Conservation (phyloP, 2,888 invertebrate genomes). For the Alsophila aescularia region DNA sequence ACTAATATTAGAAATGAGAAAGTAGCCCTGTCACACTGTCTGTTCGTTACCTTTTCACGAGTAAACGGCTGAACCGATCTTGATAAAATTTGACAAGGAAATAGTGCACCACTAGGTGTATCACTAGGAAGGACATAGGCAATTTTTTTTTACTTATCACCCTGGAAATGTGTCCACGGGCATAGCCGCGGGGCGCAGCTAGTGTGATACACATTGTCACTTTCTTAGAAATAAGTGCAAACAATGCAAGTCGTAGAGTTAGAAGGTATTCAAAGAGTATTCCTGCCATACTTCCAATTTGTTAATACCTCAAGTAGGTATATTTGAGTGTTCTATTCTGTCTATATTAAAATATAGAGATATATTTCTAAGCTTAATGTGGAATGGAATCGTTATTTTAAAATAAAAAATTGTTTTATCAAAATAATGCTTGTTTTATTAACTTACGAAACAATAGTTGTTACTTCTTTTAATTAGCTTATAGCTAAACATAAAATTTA, state of each 20-base stretch:
- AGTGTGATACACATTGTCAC: too few species aligned
- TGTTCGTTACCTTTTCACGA: too few species aligned
- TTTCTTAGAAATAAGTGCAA: constrained; percentile 11
- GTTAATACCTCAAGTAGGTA: constrained; percentile 55
- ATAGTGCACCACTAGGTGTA: too few species aligned
- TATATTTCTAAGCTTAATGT: constrained; percentile 25
- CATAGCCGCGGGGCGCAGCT: too few species aligned
- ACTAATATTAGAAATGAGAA: too few species aligned
- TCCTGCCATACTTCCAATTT: constrained; percentile 71
- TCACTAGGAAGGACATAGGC: too few species aligned
- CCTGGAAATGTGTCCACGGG: too few species aligned
- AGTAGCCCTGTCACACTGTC: too few species aligned
- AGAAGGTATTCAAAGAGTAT: constrained; percentile 78
- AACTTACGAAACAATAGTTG: not conserved
- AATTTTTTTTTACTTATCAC: too few species aligned
- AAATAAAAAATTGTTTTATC: constrained; percentile 22
- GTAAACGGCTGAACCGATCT: too few species aligned
- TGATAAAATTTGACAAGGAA: too few species aligned
- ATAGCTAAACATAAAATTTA: not conserved
- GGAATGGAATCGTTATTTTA: constrained; percentile 26
- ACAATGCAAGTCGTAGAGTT: not conserved
- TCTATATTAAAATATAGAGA: constrained; percentile 26
- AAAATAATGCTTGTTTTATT: constrained; percentile 24
- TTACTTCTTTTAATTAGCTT: constrained; percentile 6
- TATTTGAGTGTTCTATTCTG: constrained; percentile 26